Evolutionary conservation across 2,888 invertebrate species (phyloP).

Genomic region (Volucella inflata): DNA sequence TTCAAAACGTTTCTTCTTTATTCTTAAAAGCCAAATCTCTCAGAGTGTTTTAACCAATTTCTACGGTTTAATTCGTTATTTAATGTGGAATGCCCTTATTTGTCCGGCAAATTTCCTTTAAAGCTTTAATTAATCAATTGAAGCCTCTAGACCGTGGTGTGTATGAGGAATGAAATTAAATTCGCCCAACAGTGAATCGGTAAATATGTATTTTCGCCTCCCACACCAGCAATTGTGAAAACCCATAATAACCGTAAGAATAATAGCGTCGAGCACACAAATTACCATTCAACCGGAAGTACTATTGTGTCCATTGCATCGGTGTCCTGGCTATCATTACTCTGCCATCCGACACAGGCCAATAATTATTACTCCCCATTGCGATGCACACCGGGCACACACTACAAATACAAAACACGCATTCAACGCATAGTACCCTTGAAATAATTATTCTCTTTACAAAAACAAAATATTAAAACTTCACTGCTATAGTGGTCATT

Average conservation of each 20-base stretch:
- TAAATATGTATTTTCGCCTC: conserved; percentile 29
- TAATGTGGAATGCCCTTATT: too few species aligned
- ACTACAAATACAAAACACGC: too few species aligned
- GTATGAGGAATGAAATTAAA: conserved; percentile 53
- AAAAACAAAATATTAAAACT: conserved; percentile 57
- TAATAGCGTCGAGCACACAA: conserved; percentile 64
- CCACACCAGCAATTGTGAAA: conserved; percentile 6
- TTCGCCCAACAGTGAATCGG: conserved; percentile 38
- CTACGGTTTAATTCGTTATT: too few species aligned
- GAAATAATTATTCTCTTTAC: conserved; percentile 64
- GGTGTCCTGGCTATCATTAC: conserved; percentile 49
- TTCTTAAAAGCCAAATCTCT: too few species aligned
- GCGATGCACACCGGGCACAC: conserved; percentile 14
- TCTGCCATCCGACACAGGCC: conserved; percentile 39
- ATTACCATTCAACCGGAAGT: conserved; percentile 74
- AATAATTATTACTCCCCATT: conserved; percentile 55
- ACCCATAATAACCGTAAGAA: conserved; percentile 64
- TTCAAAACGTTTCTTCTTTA: too few species aligned
- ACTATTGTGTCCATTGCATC: conserved; percentile 61
- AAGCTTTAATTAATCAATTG: conserved; percentile 41
- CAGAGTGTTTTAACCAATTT: too few species aligned
- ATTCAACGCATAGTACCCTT: background rate
- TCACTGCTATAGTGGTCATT: background rate
- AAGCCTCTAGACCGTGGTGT: conserved; percentile 27
- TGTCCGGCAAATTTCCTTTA: too few species aligned